phyloP scores from a whole-genome alignment of 2,888 invertebrate genomes.

The Rotaria magnacalcarata region DNA sequence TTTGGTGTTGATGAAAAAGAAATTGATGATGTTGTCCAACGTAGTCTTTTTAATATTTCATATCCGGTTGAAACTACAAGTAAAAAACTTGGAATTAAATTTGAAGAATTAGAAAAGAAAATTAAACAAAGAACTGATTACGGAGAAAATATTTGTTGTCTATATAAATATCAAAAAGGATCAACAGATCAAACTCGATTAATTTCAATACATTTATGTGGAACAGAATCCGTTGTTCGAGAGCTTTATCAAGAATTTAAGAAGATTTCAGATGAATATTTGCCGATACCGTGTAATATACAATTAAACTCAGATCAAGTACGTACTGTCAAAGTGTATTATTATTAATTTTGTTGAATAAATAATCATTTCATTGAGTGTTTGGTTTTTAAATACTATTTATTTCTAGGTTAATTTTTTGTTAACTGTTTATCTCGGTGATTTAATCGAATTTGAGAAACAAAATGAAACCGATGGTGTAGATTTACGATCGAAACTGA shows the following conservation, averaged over 20 bases:
- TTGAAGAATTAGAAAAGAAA: not conserved
- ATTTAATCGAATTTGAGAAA: not conserved
- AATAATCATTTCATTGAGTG: too few relatives aligned
- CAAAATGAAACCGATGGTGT: not conserved
- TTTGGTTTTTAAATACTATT: too few relatives aligned
- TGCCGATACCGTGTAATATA: not conserved
- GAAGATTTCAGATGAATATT: not conserved
- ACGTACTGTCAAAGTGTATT: not conserved
- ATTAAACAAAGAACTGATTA: not conserved
- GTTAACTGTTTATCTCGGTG: not conserved
- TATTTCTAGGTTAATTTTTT: slow-evolving; percentile 1
- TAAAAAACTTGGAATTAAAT: not conserved
- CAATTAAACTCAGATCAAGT: not conserved
- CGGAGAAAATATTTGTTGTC: not conserved
- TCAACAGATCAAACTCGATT: not conserved
- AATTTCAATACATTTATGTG: not conserved
- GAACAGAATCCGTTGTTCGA: not conserved
- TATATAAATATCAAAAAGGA: not conserved
- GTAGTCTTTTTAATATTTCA: not conserved
- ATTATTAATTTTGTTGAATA: too few relatives aligned
- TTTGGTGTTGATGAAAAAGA: not conserved
- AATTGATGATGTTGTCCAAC: not conserved
- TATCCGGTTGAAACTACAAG: not conserved
- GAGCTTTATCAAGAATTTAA: not conserved
- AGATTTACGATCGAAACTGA: not conserved